Percentiles rank a stretch among this genome's conserved stretches.
Conservation (phyloP, 2,888 invertebrate species). For the Drosophila macrothrix region DNA sequence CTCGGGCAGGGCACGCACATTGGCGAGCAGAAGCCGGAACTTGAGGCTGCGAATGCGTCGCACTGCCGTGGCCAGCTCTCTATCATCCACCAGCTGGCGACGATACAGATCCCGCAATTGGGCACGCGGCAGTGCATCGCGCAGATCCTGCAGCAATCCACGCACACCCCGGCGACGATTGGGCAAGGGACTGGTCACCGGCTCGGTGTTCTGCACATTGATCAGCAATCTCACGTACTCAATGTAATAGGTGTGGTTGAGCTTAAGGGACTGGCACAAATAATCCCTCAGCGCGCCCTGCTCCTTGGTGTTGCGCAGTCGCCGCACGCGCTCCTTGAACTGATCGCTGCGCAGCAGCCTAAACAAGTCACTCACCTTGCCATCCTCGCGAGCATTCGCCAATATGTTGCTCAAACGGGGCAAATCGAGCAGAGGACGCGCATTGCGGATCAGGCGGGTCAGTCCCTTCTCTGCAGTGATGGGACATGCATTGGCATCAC, state of each 20-base stretch:
- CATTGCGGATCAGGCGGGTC: conserved; percentile 60
- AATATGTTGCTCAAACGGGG: conserved; percentile 60
- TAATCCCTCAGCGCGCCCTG: conserved; percentile 57
- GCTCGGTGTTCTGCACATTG: conserved; percentile 24
- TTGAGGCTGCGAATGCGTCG: conserved; percentile 62
- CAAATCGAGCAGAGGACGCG: conserved; percentile 61
- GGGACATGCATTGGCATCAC: conserved; percentile 56
- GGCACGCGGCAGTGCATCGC: conserved; percentile 62
- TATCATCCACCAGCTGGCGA: conserved; percentile 52
- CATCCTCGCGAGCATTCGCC: conserved; percentile 63
- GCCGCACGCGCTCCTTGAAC: conserved; percentile 39
- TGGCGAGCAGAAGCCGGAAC: conserved; percentile 61
- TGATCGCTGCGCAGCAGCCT: conserved; percentile 49
- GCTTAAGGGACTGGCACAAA: conserved; percentile 61
- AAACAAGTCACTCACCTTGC: conserved; percentile 58
- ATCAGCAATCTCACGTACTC: conserved; percentile 49
- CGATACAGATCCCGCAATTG: conserved; percentile 60
- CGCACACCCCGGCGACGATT: conserved; percentile 67
- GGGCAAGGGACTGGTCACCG: conserved; percentile 23
- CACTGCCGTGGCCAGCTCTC: conserved; percentile 59
- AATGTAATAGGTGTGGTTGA: conserved; percentile 59
- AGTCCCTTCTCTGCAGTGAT: conserved; percentile 58
- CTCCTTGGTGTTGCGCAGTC: conserved; percentile 52
- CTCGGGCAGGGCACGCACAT: conserved; percentile 50
- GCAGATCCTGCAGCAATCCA: conserved; percentile 68